Conservation (phyloP, 2,888 invertebrate species). For the Unio delphinus region DNA sequence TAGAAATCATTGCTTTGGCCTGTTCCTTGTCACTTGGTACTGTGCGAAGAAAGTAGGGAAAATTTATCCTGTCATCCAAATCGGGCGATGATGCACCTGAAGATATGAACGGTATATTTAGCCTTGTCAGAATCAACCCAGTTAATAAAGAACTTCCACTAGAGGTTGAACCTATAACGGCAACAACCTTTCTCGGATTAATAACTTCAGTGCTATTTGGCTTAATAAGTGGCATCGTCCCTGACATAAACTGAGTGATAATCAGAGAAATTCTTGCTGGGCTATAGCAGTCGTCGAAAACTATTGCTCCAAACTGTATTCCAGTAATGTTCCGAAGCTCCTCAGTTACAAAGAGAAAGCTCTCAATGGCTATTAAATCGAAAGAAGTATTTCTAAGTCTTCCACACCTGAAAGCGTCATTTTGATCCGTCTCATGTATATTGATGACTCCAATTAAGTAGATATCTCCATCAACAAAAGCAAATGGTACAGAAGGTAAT, state of each 20-base stretch:
- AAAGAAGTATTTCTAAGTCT: slow-evolving; percentile 42
- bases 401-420: slow-evolving; percentile 48
- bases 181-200: slow-evolving; percentile 54
- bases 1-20: slow-evolving; percentile 52
- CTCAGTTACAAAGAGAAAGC: slow-evolving; percentile 49
- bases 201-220: slow-evolving; percentile 19
- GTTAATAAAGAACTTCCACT: slow-evolving; percentile 58
- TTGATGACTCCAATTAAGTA: slow-evolving; percentile 59
- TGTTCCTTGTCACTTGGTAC: slow-evolving; percentile 64
- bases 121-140: slow-evolving; percentile 45
- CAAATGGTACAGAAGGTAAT: slow-evolving; percentile 33
- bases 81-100: slow-evolving; percentile 59
- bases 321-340: slow-evolving; percentile 32
- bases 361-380: slow-evolving; percentile 55
- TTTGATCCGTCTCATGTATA: slow-evolving; percentile 40
- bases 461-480: slow-evolving; percentile 47
- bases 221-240: slow-evolving; percentile 19
- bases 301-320: slow-evolving; percentile 57
- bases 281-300: slow-evolving; percentile 64
- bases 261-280: slow-evolving; percentile 31
- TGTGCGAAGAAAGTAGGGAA: slow-evolving; percentile 62
- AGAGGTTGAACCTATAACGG: slow-evolving; percentile 75
- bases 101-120: slow-evolving; percentile 57
- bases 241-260: slow-evolving; percentile 38
- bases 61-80: slow-evolving; percentile 55